Conservation (phyloP, 2,888 invertebrate species). For the Drosophila mercatorum region DNA sequence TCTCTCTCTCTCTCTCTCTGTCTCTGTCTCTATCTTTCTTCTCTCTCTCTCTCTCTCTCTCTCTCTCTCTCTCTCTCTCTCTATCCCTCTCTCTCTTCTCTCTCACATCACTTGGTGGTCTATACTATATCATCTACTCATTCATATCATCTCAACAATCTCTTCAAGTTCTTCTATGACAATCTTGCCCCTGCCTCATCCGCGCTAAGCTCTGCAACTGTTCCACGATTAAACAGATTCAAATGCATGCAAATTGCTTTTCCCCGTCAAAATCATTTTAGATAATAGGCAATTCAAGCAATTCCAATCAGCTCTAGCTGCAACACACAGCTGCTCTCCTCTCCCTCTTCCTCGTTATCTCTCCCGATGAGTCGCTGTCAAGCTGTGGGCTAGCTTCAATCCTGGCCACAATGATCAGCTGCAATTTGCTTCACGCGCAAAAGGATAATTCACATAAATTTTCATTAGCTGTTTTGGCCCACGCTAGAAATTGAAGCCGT, state of each 20-base stretch:
- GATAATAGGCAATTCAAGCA: not conserved
- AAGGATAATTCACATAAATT: slow-evolving; percentile 53
- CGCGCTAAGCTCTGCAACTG: not conserved
- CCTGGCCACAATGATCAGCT: slow-evolving; percentile 39
- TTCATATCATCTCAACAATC: too few relatives aligned
- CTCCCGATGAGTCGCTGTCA: not conserved
- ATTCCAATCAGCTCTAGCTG: not conserved
- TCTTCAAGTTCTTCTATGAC: not conserved
- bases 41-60: too few relatives aligned
- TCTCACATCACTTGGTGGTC: too few relatives aligned
- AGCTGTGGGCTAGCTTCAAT: not conserved
- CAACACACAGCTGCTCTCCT: not conserved
- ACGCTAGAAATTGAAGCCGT: slow-evolving; percentile 39
- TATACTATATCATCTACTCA: too few relatives aligned
- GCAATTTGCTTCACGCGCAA: slow-evolving; percentile 44
- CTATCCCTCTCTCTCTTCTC: too few relatives aligned
- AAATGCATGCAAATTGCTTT: not conserved
- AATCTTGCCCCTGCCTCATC: not conserved
- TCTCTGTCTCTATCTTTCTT: too few relatives aligned
- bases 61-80: too few relatives aligned
- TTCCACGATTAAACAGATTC: not conserved
- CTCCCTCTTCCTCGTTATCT: not conserved
- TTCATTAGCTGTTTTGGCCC: slow-evolving; percentile 50
- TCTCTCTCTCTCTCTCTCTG: too few relatives aligned
- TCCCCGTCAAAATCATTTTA: not conserved